Evolutionary conservation across 2,113 vertebrate genomes (phyloP).

Genomic region (Hypocryptadius cinnamomeus): DNA sequence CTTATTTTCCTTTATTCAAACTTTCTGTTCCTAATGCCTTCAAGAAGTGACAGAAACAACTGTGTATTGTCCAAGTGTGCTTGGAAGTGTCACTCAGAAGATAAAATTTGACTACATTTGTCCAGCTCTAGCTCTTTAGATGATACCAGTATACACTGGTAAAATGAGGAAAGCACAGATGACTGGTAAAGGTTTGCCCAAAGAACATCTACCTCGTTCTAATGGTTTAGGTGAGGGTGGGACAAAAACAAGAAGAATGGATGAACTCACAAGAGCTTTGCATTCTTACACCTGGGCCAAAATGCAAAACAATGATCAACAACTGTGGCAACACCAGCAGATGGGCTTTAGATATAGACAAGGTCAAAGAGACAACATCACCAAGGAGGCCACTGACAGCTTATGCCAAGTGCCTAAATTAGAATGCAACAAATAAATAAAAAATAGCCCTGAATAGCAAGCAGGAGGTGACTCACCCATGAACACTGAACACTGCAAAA

Average conservation of each 20-base stretch:
- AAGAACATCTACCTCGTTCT: background rate
- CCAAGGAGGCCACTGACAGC: background rate
- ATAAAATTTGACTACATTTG: background rate
- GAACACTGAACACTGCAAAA: background rate
- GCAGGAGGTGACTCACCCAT: background rate
- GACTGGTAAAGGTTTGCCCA: background rate
- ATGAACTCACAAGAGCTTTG: background rate
- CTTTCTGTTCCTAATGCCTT: background rate
- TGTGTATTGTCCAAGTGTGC: background rate
- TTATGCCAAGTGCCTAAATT: background rate
- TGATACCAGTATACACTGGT: background rate
- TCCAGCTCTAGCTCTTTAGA: background rate
- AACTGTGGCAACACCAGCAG: background rate
- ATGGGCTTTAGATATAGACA: background rate
- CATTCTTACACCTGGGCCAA: background rate
- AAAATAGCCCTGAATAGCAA: background rate
- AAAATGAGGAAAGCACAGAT: background rate
- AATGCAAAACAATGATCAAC: background rate
- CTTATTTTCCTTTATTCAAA: background rate
- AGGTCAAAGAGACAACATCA: background rate
- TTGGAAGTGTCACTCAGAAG: background rate
- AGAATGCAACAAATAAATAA: background rate
- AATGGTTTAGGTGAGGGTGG: rapidly evolving
- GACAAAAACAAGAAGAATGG: background rate
- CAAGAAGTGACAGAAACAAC: background rate